A percentile compares a stretch with the other conserved stretches of the same genome.
Evolutionary conservation across 53 echinoderm and acorn worm genomes (phyloP).

Genomic region (Holothuria leucospilota): DNA sequence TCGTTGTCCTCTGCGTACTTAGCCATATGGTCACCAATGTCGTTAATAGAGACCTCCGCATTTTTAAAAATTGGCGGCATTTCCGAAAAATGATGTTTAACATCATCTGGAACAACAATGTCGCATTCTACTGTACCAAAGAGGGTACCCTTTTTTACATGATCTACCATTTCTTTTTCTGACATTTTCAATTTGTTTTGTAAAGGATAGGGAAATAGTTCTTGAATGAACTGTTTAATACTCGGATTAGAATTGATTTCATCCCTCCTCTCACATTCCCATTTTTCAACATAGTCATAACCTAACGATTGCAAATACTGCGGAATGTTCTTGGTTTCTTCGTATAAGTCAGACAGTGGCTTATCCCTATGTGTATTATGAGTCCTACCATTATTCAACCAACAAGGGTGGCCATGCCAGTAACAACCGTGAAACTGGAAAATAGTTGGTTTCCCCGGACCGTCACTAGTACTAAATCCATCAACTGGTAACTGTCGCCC

Average conservation of each 20-base stretch:
- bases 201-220: constrained; percentile 4
- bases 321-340: constrained; percentile 19
- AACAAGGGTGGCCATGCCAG: constrained; percentile 25
- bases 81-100: constrained; percentile 41
- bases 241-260: not conserved
- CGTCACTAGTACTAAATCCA: not conserved
- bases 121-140: constrained; percentile 61
- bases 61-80: constrained; percentile 66
- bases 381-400: not conserved
- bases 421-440: too few species aligned
- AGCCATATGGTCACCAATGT: too few species aligned
- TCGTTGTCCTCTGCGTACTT: constrained; percentile 23
- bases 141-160: not conserved
- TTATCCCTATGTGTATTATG: too few species aligned
- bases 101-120: constrained; percentile 47
- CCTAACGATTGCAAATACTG: constrained; percentile 11
- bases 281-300: constrained; percentile 29
- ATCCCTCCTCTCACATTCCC: constrained; percentile 43
- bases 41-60: constrained; percentile 33
- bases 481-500: constrained; percentile 9
- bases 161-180: not conserved
- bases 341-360: not conserved
- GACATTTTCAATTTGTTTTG: not conserved
- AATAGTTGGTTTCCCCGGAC: not conserved
- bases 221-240: constrained; percentile 5